Conservation (phyloP, 37 sponge, comb jelly and placozoan genomes). For the Petrosia ficiformis region DNA sequence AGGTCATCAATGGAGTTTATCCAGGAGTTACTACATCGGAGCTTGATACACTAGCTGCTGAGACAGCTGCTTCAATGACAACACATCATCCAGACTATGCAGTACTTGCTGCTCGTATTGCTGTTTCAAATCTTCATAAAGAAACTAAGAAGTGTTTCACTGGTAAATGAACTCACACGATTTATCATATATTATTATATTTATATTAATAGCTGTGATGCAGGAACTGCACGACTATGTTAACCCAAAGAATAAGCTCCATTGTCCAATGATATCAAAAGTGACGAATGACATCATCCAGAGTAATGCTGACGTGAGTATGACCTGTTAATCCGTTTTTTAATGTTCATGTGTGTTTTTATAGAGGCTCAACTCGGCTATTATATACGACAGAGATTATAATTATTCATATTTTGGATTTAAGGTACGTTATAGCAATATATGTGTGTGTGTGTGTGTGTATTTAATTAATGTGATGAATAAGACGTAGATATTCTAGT, state of each 20-base stretch:
- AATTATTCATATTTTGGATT: conserved; percentile 95
- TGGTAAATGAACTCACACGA: conserved; percentile 19
- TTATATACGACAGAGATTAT: conserved; percentile 95
- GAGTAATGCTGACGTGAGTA: conserved; percentile 71
- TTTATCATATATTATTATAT: neutral
- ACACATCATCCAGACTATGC: conserved; percentile 99
- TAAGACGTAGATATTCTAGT: neutral
- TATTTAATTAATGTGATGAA: neutral
- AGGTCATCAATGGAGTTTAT: conserved; percentile 90
- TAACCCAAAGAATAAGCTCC: conserved; percentile 70
- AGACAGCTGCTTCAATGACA: conserved; percentile 96
- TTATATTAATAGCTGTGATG: conserved; percentile 73
- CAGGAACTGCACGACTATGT: conserved; percentile 82
- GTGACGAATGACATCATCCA: conserved; percentile 71
- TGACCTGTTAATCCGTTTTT: conserved; percentile 7
- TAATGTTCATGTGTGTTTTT: neutral
- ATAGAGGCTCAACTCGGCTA: conserved; percentile 88
- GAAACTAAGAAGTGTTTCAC: conserved; percentile 94
- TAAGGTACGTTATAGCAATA: conserved; percentile 61
- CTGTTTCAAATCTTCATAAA: conserved; percentile 98
- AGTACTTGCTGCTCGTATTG: conserved; percentile 92
- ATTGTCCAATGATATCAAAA: conserved; percentile 87
- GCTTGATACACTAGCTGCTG: conserved; percentile 99
- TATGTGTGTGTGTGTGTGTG: conserved; percentile 2
- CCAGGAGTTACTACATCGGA: conserved; percentile 96